These are phyloP conservation scores for Eupleurogrammus muticus DNA, from an alignment of 2,797 vertebrate species.

Conservation along the genomic window DNA sequence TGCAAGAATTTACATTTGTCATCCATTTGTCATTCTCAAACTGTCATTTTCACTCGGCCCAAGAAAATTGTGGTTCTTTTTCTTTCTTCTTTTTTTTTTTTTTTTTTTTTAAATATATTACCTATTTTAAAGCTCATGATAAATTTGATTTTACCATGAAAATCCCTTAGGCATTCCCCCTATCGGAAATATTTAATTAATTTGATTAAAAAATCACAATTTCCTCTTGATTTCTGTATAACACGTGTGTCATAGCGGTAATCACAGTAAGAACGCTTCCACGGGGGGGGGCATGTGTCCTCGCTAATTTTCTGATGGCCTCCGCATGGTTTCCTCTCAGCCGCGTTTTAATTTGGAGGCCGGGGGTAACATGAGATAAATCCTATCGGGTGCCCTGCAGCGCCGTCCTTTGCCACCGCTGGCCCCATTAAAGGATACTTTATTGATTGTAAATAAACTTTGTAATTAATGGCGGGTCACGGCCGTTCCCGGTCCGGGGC, in stretches of 20 bases:
- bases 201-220: conserved; percentile 3
- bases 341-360: conserved; percentile 66
- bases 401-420: conserved; percentile 62
- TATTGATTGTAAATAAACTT: conserved; percentile 76
- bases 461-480: conserved; percentile 71
- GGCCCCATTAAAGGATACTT: conserved; percentile 70
- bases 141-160: conserved; percentile 39
- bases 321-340: conserved; percentile 62
- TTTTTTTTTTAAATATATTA: too few relatives aligned
- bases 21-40: conserved; percentile 44
- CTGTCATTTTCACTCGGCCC: conserved; percentile 28
- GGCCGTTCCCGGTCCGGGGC: conserved; percentile 24
- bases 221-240: conserved; percentile 17
- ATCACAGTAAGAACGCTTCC: conserved; percentile 62
- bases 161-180: conserved; percentile 10
- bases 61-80: conserved; percentile 23
- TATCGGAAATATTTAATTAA: conserved; percentile 9
- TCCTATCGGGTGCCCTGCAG: conserved; percentile 58
- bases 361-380: conserved; percentile 72
- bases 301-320: conserved; percentile 54
- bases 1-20: conserved; percentile 39
- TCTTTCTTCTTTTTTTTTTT: conserved; percentile 34
- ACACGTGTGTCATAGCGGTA: conserved; percentile 42
- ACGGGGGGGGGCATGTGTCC: conserved; percentile 42
- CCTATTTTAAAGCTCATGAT: conserved; percentile 22